Percentiles rank a stretch among this genome's conserved stretches.
Evolutionary conservation across 2,113 vertebrate genomes (phyloP).

Genomic region (Dryoscopus gambensis): DNA sequence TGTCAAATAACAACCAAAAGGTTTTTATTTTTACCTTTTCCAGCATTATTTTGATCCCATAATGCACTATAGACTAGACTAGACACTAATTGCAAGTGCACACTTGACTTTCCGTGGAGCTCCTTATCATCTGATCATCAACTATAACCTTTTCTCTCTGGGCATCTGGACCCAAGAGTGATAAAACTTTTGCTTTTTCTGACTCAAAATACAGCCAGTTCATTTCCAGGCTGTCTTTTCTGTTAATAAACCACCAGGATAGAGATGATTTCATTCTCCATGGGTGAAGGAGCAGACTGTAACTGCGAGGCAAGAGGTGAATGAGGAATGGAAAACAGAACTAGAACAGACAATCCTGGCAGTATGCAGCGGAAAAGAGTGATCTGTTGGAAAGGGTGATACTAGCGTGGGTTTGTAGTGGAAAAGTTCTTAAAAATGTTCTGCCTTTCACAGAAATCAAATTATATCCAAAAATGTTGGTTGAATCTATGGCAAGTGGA

Average conservation of each 20-base stretch:
- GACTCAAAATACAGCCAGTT: background rate
- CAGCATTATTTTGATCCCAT: background rate
- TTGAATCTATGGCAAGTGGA: background rate
- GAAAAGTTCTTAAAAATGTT: background rate
- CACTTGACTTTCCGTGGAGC: background rate
- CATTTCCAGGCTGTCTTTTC: background rate
- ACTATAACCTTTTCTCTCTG: background rate
- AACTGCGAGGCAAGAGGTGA: background rate
- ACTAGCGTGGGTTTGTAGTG: background rate
- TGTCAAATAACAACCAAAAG: background rate
- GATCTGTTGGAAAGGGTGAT: background rate
- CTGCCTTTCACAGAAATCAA: background rate
- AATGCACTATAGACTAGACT: background rate
- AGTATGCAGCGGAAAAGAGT: background rate
- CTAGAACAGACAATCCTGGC: background rate
- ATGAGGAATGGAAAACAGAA: background rate
- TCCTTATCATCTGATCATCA: background rate
- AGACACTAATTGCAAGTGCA: background rate
- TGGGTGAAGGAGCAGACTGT: background rate
- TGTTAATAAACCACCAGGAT: background rate
- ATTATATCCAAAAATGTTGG: background rate
- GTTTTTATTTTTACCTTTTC: background rate
- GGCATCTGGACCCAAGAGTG: background rate
- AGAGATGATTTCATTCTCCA: background rate
- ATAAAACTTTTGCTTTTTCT: background rate